A percentile compares a stretch with the other conserved stretches of the same genome.
Conservation (phyloP, 2,113 vertebrate genomes). For the Harpagus bidentatus region DNA sequence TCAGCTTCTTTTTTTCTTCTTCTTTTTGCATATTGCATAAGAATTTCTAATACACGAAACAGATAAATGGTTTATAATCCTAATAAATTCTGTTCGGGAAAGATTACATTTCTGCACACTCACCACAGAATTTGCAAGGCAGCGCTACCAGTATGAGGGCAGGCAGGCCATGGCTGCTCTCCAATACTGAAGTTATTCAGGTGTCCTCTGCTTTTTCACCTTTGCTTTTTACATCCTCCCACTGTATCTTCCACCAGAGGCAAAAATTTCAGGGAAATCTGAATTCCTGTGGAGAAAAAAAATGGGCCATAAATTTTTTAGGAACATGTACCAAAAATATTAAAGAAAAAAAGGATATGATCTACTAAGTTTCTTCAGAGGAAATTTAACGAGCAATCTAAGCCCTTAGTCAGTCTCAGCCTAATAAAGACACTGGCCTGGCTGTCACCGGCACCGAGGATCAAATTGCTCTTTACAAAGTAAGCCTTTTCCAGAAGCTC, state of each 20-base stretch:
- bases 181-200: neutral
- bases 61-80: neutral
- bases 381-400: neutral
- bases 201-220: neutral
- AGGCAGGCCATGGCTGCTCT: neutral
- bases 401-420: neutral
- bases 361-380: neutral
- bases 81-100: neutral
- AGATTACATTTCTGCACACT: conserved; percentile 12
- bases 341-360: neutral
- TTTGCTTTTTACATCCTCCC: neutral
- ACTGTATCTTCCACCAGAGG: neutral
- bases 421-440: neutral
- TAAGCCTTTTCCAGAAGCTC: neutral
- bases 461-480: neutral
- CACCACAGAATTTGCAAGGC: neutral
- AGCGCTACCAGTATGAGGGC: neutral
- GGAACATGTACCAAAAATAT: neutral
- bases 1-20: neutral
- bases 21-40: neutral
- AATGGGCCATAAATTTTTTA: neutral
- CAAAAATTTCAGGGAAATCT: neutral
- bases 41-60: neutral
- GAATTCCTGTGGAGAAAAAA: neutral
- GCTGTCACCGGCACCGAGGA: neutral